Base-by-base conservation (phyloP, 2,888 invertebrate genomes). In the Leucozona laternaria region DNA sequence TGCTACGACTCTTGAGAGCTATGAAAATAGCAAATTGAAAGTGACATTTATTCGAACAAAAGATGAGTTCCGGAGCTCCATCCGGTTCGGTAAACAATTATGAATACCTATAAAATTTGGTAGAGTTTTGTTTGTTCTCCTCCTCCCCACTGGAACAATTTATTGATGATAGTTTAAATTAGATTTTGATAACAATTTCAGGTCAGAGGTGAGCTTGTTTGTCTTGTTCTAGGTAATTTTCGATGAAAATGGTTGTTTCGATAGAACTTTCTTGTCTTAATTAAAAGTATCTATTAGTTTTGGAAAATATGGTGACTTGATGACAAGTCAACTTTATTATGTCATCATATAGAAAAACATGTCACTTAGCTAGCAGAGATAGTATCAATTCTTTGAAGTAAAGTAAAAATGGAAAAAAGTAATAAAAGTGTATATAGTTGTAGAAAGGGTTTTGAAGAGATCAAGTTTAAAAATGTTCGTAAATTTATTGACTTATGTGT, bases 1-100 rank as follows among this genome's bases (percentile, higher is more conserved):
- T 77, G 10, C 68, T n/a, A 22, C n/a, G 43, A 31, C 31, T 37
- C 72, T n/a, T 2, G 3, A 45, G 28, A n/a, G n/a, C 17, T 53
- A 53, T 34, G 68, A 62, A 76, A 80, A 70, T 62, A 71, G 80
- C 80, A 84, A 84, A 80, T 84, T 84, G 76, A 84, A 84, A 76
- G 70, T 53, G 71, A 79, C 75, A 71, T 84, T 76, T 75, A 64
- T 76, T 57, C 34, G 45, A 70, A 53, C 45, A 55, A 60, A 34
- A 68, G 48, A 31, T 37, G 43, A 37, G 7, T 66, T 66, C 31
- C 7, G 34, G 66, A 15, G 8, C 13, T 28, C n/a, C n/a, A n/a
- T n/a, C n/a, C 40, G 7, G 64, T 64, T 5, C 25, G n/a, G n/a
- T n/a, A n/a, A n/a, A n/a, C n/a, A 62, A 62, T 43, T 22, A 40